Evolutionary conservation across 2,797 vertebrate genomes (phyloP).

Genomic region (Crocidura indochinensis): DNA sequence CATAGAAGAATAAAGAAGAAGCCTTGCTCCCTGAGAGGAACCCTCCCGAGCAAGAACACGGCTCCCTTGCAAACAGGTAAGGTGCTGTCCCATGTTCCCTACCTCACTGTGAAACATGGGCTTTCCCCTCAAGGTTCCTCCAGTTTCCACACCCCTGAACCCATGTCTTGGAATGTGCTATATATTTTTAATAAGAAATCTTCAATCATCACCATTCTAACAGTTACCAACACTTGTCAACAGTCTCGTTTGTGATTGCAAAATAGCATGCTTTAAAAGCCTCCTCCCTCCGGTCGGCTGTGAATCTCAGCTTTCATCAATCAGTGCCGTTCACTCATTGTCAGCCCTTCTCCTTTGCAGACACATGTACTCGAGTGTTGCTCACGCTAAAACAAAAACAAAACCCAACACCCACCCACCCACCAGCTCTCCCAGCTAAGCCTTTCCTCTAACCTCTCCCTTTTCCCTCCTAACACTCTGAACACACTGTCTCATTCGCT

Average conservation of each 20-base stretch:
- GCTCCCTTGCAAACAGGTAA: constrained; percentile 17
- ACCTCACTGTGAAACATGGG: constrained; percentile 68
- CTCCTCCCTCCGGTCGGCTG: not conserved
- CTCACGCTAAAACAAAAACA: constrained; percentile 19
- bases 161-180: constrained; percentile 81
- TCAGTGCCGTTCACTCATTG: not conserved
- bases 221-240: not conserved
- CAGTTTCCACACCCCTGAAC: constrained; percentile 83
- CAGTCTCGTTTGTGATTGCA: constrained; percentile 5
- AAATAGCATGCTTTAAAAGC: not conserved
- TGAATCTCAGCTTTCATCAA: not conserved
- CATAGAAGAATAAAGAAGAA: not conserved
- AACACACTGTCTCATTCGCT: not conserved
- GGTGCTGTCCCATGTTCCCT: constrained; percentile 71
- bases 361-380: constrained; percentile 23
- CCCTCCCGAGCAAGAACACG: constrained; percentile 4
- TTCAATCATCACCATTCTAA: constrained; percentile 63
- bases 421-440: not conserved
- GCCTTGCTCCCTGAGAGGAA: not conserved
- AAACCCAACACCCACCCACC: not conserved
- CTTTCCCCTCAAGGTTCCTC: constrained; percentile 81
- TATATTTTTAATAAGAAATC: constrained; percentile 64
- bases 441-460: not conserved
- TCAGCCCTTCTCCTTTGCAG: not conserved
- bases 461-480: not conserved